Evolutionary conservation across 1,140 invertebrate species (phyloP).

Genomic region (Manduca sexta): DNA sequence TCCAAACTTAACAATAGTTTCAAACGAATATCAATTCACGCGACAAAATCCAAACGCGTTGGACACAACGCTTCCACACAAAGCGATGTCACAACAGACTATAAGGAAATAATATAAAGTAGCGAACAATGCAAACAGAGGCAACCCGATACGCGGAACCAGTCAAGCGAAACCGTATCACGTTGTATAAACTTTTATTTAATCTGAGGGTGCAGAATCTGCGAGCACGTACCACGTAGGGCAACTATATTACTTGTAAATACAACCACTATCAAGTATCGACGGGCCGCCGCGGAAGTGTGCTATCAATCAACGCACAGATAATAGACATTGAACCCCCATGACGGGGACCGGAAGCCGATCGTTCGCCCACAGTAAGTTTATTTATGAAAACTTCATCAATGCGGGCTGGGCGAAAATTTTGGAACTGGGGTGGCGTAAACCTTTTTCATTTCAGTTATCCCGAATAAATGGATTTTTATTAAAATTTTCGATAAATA

Average conservation of each 20-base stretch:
- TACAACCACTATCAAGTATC: too few species aligned
- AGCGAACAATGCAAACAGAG: neutral
- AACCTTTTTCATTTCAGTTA: too few species aligned
- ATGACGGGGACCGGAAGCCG: constrained; percentile 43
- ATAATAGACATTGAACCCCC: constrained; percentile 59
- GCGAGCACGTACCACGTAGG: constrained; percentile 23
- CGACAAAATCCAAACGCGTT: too few species aligned
- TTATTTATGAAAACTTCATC: neutral
- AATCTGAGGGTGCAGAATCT: constrained; percentile 1
- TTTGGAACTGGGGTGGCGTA: too few species aligned
- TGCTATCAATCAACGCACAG: constrained; percentile 58
- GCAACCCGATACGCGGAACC: neutral
- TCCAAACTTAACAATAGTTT: too few species aligned
- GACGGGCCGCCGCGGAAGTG: constrained; percentile 40
- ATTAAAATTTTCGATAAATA: too few species aligned
- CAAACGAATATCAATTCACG: too few species aligned
- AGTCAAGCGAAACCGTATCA: constrained; percentile 10
- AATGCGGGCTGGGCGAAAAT: neutral
- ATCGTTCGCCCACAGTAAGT: constrained; percentile 8
- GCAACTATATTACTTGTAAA: too few species aligned
- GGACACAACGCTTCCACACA: too few species aligned
- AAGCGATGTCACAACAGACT: too few species aligned
- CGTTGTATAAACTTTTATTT: neutral
- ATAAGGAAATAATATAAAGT: too few species aligned
- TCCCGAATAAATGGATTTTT: too few species aligned